These are phyloP conservation scores for Vidua chalybeata DNA, from an alignment of 2,113 vertebrate species.

Conservation along the genomic window DNA sequence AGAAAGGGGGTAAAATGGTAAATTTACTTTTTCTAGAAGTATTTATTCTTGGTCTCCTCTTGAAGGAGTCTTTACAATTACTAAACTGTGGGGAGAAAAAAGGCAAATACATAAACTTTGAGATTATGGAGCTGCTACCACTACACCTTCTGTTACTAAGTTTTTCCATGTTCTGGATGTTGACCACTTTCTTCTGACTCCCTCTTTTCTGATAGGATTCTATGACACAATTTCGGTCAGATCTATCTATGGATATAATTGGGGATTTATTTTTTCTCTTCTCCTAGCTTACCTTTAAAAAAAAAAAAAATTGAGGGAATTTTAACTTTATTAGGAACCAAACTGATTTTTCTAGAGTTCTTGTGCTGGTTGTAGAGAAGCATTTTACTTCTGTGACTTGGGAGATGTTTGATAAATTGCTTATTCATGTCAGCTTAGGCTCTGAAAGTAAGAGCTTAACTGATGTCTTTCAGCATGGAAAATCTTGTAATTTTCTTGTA, in stretches of 20 bases:
- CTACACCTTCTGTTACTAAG: neutral
- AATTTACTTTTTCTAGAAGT: neutral
- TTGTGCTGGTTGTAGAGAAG: neutral
- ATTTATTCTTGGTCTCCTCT: neutral
- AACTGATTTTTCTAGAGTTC: neutral
- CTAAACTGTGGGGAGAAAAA: neutral
- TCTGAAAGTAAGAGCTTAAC: neutral
- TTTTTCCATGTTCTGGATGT: neutral
- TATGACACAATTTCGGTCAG: neutral
- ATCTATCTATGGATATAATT: neutral
- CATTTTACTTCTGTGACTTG: neutral
- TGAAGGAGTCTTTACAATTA: neutral
- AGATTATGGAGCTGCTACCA: neutral
- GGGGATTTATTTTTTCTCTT: fast-evolving
- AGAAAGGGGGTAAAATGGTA: neutral
- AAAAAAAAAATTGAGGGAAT: neutral
- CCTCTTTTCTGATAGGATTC: neutral
- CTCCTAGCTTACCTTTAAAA: neutral
- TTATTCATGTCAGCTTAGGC: neutral
- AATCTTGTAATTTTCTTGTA: neutral
- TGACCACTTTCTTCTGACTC: neutral
- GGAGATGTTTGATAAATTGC: neutral
- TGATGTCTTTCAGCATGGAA: neutral
- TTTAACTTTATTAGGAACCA: neutral
- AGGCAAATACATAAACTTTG: neutral